Percentiles rank a stretch among this genome's conserved stretches.
Evolutionary conservation across 2,113 vertebrate genomes (phyloP).

Genomic region (Athene noctua): DNA sequence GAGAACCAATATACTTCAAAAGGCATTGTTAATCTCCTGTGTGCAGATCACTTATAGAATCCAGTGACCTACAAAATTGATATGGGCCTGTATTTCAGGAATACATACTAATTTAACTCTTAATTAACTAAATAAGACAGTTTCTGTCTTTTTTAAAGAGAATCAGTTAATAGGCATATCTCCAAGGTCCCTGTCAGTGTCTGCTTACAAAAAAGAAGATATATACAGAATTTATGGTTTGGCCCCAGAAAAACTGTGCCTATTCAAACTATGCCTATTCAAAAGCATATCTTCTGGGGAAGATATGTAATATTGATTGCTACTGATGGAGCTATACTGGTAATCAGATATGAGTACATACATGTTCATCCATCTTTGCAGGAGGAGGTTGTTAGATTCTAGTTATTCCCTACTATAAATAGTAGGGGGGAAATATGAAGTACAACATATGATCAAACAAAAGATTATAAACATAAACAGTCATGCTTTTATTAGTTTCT

Average conservation of each 20-base stretch:
- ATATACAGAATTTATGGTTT: background rate
- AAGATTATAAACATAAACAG: slow-evolving; percentile 1
- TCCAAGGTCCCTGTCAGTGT: background rate
- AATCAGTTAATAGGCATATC: background rate
- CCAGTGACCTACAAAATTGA: background rate
- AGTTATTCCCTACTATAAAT: background rate
- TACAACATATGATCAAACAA: background rate
- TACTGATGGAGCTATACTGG: background rate
- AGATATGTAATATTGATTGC: background rate
- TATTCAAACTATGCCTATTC: too few relatives aligned
- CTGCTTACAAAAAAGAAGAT: background rate
- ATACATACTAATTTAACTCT: background rate
- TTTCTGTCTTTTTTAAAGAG: background rate
- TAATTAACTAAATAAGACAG: background rate
- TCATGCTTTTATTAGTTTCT: background rate
- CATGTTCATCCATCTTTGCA: background rate
- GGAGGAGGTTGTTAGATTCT: background rate
- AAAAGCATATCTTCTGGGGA: background rate
- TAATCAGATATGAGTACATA: background rate
- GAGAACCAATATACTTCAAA: slow-evolving; percentile 37
- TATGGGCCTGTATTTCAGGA: background rate
- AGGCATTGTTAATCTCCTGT: slow-evolving; percentile 6
- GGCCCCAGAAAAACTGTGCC: background rate
- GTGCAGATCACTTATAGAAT: background rate
- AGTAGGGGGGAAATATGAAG: background rate